phyloP scores from a whole-genome alignment of 1,140 invertebrate genomes.

The Caerostris extrusa region DNA sequence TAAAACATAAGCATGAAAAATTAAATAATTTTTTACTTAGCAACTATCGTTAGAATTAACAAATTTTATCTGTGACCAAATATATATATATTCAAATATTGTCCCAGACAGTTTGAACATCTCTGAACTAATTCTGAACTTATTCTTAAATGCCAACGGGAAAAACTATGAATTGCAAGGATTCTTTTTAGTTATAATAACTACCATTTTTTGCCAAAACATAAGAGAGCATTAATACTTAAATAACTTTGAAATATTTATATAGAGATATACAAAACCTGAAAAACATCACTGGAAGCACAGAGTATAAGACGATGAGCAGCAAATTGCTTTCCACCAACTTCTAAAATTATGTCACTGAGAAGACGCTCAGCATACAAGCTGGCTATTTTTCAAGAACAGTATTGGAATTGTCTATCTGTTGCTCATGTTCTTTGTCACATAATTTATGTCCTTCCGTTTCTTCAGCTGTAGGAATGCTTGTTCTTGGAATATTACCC shows the following conservation, averaged over 20 bases:
- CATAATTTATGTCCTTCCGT: conserved; percentile 77
- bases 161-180: too few species aligned
- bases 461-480: conserved; percentile 1
- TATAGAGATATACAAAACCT: conserved; percentile 83
- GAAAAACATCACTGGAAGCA: conserved; percentile 97
- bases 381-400: conserved; percentile 89
- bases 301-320: conserved; percentile 95
- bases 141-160: too few species aligned
- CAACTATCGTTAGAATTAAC: too few species aligned
- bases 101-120: too few species aligned
- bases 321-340: conserved; percentile 90
- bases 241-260: background rate
- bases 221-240: too few species aligned
- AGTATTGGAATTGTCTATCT: conserved; percentile 88
- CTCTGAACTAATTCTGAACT: too few species aligned
- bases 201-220: too few species aligned
- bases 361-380: conserved; percentile 91
- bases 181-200: too few species aligned
- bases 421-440: conserved; percentile 78
- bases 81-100: too few species aligned
- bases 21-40: too few species aligned
- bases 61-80: too few species aligned
- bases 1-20: too few species aligned
- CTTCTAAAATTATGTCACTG: conserved; percentile 92
- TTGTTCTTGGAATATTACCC: background rate